Conservation (phyloP, 2,888 invertebrate genomes). For the Caenorhabditis panamensis region DNA sequence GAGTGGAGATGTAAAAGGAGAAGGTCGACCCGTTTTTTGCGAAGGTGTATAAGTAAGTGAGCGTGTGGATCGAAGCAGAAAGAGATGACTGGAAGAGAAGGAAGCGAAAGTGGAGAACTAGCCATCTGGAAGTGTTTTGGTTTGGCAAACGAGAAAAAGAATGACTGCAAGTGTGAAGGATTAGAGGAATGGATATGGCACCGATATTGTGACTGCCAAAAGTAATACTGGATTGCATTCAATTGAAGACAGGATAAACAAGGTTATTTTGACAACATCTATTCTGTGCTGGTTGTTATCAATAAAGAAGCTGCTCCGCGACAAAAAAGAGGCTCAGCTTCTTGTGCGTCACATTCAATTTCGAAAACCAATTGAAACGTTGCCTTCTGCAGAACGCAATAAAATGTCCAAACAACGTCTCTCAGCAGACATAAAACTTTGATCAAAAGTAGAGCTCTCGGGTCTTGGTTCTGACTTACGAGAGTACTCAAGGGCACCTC, state of each 20-base stretch:
- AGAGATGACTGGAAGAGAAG: conserved; percentile 18
- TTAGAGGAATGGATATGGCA: not conserved
- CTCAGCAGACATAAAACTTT: conserved; percentile 12
- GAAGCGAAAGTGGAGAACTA: conserved; percentile 35
- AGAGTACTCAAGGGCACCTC: conserved; percentile 4
- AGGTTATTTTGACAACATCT: not conserved
- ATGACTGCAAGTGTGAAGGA: conserved; percentile 5
- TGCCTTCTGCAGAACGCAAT: conserved; percentile 15
- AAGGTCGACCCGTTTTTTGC: conserved; percentile 54
- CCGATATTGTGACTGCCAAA: not conserved
- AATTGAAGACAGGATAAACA: too few relatives aligned
- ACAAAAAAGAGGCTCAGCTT: not conserved
- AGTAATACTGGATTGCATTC: too few relatives aligned
- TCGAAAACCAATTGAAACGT: conserved; percentile 32
- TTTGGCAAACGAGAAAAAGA: conserved; percentile 10
- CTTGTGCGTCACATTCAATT: not conserved
- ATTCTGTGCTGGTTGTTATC: too few relatives aligned
- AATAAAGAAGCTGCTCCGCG: too few relatives aligned
- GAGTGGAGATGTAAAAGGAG: conserved; percentile 1
- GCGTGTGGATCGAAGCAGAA: conserved; percentile 53
- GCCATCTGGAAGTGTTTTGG: conserved; percentile 50
- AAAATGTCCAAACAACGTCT: conserved; percentile 32
- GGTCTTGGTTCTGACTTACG: not conserved
- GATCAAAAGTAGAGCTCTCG: conserved; percentile 12
- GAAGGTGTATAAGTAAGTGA: conserved; percentile 29